Conservation (phyloP, 2,113 vertebrate species). For the Phainopepla nitens region DNA sequence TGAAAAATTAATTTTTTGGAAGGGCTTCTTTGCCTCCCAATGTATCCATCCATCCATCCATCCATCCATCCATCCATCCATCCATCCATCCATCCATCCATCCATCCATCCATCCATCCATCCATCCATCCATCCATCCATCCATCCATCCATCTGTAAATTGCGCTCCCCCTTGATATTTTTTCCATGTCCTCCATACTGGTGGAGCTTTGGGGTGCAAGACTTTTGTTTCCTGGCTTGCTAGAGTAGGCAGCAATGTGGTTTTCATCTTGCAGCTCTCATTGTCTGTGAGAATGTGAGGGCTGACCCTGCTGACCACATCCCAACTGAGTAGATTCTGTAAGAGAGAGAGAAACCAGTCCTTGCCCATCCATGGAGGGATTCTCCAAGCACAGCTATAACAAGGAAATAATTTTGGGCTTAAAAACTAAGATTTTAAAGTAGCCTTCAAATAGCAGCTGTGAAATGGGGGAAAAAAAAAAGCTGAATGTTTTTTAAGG, state of each 20-base stretch:
- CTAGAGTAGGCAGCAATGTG: not conserved
- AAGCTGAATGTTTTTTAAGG: not conserved
- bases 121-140: too few species aligned
- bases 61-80: not conserved
- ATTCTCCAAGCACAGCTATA: not conserved
- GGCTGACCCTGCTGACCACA: rapidly evolving
- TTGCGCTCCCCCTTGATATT: not conserved
- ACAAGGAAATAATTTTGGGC: not conserved
- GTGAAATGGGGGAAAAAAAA: not conserved
- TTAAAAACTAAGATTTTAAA: not conserved
- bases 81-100: not conserved
- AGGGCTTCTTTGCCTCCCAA: not conserved
- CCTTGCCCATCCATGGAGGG: not conserved
- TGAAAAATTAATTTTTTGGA: not conserved
- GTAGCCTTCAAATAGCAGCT: not conserved
- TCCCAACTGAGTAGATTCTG: not conserved
- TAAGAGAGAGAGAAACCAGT: not conserved
- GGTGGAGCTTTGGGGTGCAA: not conserved
- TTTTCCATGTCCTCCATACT: not conserved
- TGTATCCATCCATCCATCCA: not conserved
- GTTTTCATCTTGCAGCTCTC: not conserved
- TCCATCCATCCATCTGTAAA: not conserved
- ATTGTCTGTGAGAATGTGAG: rapidly evolving
- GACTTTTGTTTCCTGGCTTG: not conserved
- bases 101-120: not conserved